Percentiles rank a stretch among this genome's conserved stretches.
These are phyloP conservation scores for Plebejus anna DNA, from an alignment of 2,888 invertebrate genomes.

Conservation along the genomic window DNA sequence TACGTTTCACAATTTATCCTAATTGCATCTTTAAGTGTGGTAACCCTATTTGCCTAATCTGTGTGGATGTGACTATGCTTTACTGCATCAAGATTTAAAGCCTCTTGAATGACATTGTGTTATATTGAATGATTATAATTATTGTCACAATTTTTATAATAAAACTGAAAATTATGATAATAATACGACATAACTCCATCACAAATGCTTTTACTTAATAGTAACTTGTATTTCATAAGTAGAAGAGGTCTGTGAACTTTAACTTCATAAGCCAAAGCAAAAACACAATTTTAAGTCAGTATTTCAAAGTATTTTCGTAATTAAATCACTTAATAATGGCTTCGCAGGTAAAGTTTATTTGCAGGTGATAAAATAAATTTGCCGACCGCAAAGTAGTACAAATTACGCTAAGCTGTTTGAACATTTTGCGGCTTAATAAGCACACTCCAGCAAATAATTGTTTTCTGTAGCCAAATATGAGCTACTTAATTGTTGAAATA, in stretches of 20 bases:
- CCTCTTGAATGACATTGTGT: too few species aligned
- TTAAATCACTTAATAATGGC: slow-evolving; percentile 3
- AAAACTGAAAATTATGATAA: too few species aligned
- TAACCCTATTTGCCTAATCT: not conserved
- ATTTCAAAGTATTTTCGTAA: slow-evolving; percentile 5
- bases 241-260: too few species aligned
- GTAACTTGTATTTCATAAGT: too few species aligned
- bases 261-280: too few species aligned
- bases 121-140: too few species aligned
- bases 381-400: slow-evolving; percentile 19
- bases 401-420: slow-evolving; percentile 22
- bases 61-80: not conserved
- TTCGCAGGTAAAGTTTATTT: slow-evolving; percentile 2
- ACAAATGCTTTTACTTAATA: too few species aligned
- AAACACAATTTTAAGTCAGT: not conserved
- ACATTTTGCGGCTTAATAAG: slow-evolving; percentile 19
- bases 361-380: slow-evolving; percentile 25
- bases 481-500: not conserved
- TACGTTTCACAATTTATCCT: not conserved
- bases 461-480: not conserved
- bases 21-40: not conserved
- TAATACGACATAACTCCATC: too few species aligned
- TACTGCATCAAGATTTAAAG: too few species aligned
- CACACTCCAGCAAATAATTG: not conserved
- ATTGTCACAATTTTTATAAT: too few species aligned